Conservation (phyloP, 1,140 invertebrate genomes). For the Akabosia matsudoensis region DNA sequence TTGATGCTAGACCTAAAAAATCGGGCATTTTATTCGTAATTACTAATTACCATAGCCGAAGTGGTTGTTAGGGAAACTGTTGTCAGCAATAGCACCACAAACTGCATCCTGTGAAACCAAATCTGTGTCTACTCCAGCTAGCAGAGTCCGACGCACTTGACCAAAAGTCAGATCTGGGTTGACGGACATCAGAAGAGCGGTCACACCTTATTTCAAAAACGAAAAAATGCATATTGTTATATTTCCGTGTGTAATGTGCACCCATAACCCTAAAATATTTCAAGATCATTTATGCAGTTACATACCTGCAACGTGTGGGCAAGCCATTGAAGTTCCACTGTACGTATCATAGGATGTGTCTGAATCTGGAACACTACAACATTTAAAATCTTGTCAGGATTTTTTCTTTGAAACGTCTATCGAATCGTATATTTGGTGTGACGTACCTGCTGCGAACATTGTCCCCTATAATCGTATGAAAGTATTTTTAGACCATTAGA, state of each 20-base stretch:
- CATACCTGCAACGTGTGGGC: constrained; percentile 25
- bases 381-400: no score
- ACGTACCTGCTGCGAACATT: constrained; percentile 7
- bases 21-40: no score
- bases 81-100: background rate
- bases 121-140: background rate
- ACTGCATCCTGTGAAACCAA: background rate
- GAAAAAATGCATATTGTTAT: no score
- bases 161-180: constrained; percentile 3
- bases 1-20: no score
- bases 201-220: no score
- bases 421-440: no score
- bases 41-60: background rate
- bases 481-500: no score
- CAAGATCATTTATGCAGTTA: background rate
- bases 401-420: no score
- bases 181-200: background rate
- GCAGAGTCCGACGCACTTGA: background rate
- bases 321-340: constrained; percentile 22
- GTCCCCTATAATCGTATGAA: no score
- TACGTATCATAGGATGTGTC: constrained; percentile 25
- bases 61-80: background rate
- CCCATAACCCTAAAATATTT: no score
- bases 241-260: no score
- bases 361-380: background rate